A percentile compares a stretch with the other conserved stretches of the same genome.
These are phyloP conservation scores for Vicugna pacos DNA, from an alignment of 2,113 vertebrate genomes.

Conservation along the genomic window DNA sequence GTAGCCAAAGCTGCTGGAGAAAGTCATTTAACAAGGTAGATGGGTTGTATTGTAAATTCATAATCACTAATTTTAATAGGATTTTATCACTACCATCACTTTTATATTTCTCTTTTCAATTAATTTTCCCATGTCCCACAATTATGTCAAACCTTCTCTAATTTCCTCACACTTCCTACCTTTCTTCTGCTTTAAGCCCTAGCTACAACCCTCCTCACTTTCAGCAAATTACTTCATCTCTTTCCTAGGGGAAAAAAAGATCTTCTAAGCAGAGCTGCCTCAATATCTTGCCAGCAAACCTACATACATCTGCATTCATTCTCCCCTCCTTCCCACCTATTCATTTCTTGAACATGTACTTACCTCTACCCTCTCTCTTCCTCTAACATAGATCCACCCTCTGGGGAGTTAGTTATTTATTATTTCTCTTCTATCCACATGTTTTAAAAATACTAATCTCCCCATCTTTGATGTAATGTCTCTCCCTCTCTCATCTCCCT, in stretches of 20 bases:
- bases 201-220: neutral
- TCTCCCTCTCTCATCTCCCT: slow-evolving; percentile 1
- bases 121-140: neutral
- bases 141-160: neutral
- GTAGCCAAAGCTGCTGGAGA: neutral
- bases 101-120: neutral
- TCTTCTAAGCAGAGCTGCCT: neutral
- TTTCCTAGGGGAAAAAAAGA: neutral
- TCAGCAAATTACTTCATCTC: neutral
- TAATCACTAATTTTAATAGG: neutral
- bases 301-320: neutral
- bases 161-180: neutral
- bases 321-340: neutral
- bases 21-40: neutral
- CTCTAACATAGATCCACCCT: neutral
- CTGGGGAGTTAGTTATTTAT: neutral
- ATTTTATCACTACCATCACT: neutral
- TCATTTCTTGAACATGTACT: neutral
- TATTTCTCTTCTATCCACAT: neutral
- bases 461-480: neutral
- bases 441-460: neutral
- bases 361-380: neutral
- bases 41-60: neutral
- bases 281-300: neutral
- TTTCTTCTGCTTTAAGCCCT: neutral